Percentiles rank a stretch among this genome's conserved stretches.
Evolutionary conservation across 2,888 invertebrate genomes (phyloP).

Genomic region (Drosophila neonasuta): DNA sequence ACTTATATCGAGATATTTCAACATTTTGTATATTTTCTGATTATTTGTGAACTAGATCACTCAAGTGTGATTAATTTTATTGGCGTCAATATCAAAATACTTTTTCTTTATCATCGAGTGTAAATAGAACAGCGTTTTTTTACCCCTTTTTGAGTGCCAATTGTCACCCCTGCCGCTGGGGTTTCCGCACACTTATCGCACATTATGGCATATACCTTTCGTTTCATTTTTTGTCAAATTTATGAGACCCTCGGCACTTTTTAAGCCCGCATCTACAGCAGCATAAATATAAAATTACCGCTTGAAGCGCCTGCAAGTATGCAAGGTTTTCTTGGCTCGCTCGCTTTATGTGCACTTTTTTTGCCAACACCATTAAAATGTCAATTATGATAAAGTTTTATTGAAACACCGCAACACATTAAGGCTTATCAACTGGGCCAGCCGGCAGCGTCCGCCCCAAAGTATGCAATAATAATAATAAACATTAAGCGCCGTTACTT

Average conservation of each 20-base stretch:
- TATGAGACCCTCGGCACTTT: conserved; percentile 51
- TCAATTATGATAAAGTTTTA: conserved; percentile 77
- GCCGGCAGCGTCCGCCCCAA: conserved; percentile 23
- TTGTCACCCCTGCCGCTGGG: neutral
- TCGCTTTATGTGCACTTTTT: conserved; percentile 14
- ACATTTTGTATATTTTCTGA: neutral
- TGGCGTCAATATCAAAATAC: neutral
- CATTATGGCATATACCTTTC: conserved; percentile 54
- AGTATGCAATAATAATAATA: conserved; percentile 72
- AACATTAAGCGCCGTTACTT: conserved; percentile 63
- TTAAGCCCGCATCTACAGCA: conserved; percentile 42
- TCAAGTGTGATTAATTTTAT: neutral
- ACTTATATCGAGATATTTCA: conserved; percentile 2
- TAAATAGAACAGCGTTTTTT: neutral
- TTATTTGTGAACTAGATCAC: neutral
- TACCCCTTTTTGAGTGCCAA: neutral
- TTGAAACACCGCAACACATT: conserved; percentile 73
- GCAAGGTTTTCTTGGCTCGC: conserved; percentile 19
- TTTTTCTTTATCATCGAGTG: neutral
- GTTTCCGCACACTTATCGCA: conserved; percentile 46
- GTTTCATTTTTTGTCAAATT: conserved; percentile 43
- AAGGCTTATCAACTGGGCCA: conserved; percentile 67
- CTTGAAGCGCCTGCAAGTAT: conserved; percentile 37
- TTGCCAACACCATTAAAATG: conserved; percentile 67
- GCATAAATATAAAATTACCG: conserved; percentile 66